A percentile compares a stretch with the other conserved stretches of the same genome.
Evolutionary conservation across 2,888 invertebrate species (phyloP).

Genomic region (Melangyna quadrimaculata): DNA sequence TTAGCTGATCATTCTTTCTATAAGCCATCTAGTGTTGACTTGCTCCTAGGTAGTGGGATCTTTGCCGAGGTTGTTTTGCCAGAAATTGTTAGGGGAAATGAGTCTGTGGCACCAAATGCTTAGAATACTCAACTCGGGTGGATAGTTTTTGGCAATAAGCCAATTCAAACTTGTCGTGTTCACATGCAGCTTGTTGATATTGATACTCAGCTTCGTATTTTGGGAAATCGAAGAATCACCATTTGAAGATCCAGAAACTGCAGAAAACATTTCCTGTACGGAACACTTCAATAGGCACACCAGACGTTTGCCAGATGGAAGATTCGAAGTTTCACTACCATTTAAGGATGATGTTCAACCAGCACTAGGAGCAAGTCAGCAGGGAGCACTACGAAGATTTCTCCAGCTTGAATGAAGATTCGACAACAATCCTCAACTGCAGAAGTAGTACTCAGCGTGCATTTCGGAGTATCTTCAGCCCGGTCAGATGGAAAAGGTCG

Average conservation of each 20-base stretch:
- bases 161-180: neutral
- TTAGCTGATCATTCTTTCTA: conserved; percentile 14
- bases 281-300: neutral
- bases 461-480: neutral
- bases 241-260: no score
- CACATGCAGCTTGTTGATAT: neutral
- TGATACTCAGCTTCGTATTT: neutral
- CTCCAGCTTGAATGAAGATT: no score
- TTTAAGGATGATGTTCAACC: neutral
- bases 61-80: conserved; percentile 7
- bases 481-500: conserved; percentile 11
- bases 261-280: no score
- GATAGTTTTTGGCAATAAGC: conserved; percentile 10
- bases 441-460: neutral
- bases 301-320: conserved; percentile 4
- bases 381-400: no score
- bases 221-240: conserved; percentile 22
- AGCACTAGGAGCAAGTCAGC: neutral
- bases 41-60: no score
- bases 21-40: conserved; percentile 2
- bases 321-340: conserved; percentile 3
- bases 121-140: conserved; percentile 25
- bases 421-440: neutral
- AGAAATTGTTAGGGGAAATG: neutral
- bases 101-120: conserved; percentile 13